Base-by-base conservation (phyloP, 2,888 invertebrate species). In the Lutraria lutraria region DNA sequence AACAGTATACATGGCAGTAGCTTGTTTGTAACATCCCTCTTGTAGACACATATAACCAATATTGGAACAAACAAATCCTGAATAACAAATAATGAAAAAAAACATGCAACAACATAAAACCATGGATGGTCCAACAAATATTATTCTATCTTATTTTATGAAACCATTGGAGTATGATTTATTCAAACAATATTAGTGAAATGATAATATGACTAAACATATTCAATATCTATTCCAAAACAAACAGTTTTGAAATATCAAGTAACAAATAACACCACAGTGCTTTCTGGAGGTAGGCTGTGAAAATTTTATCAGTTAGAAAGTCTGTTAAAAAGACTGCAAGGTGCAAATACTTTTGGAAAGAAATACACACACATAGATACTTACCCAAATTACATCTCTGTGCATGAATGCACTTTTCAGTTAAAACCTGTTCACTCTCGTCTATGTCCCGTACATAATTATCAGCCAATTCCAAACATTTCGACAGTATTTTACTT, bases 351-450 rank as follows among this genome's bases (percentile, higher is more conserved):
- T n/a, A n/a, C n/a, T n/a, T n/a, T n/a, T n/a, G 43, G 43, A 43
- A 43, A 8, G 8, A 43, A 43, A 43, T 2, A 4, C 43, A 43
- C 43, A 43, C 2, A 8, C 43, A 8, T 8, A 52, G 21, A 21
- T 19, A 16, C 21, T 83, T 85, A 89, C 89, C 84, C 43, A 87
- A 76, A 63, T 87, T 85, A 63, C 84, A 63, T 79, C 87, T 89
- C 8, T 89, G 81, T n/a, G 34, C 19, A 31, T 85, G 25, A 19
- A 87, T 52, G n/a, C 6, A 21, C 60, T 89, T 89, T 3, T 84
- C 81, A 31, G 87, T 12, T 29, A 84, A 8, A 52, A 85, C 15
- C 25, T 15, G 34, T 29, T 25, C 34, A 43, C 76, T 85, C 34
- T 81, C 79, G 31, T 60, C 54, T 19, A 84, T 12, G 15, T 31